phyloP scores from a whole-genome alignment of 2,797 vertebrate species.

The Tarsius wallacei region DNA sequence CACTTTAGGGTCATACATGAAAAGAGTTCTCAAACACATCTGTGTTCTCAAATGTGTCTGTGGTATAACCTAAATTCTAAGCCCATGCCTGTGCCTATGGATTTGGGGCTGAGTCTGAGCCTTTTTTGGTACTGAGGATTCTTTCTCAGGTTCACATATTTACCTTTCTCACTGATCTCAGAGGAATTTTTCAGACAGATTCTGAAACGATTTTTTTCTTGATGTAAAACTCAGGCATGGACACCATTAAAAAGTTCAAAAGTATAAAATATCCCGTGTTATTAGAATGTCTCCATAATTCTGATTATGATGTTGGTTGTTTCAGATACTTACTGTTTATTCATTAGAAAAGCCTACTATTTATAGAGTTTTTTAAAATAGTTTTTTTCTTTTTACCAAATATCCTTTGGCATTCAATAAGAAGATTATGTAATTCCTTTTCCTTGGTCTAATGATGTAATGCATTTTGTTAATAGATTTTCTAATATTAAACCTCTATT shows the following conservation, averaged over 20 bases:
- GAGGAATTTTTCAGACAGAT: neutral
- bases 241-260: constrained; percentile 5
- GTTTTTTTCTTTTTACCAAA: neutral
- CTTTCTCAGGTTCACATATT: neutral
- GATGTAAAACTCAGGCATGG: neutral
- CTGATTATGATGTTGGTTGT: neutral
- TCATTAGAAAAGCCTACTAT: neutral
- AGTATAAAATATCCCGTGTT: constrained; percentile 30
- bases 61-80: neutral
- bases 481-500: constrained; percentile 60
- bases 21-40: neutral
- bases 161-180: neutral
- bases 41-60: neutral
- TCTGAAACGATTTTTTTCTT: constrained; percentile 33
- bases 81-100: neutral
- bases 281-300: constrained; percentile 42
- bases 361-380: constrained; percentile 46
- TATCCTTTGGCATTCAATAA: constrained; percentile 54
- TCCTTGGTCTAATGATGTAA: constrained; percentile 64
- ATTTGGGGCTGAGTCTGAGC: neutral
- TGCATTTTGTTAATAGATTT: constrained; percentile 77
- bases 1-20: neutral
- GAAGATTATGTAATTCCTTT: constrained; percentile 63
- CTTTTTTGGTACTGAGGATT: neutral
- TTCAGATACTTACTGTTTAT: constrained; percentile 28